A percentile compares a stretch with the other conserved stretches of the same genome.
Conservation (phyloP, 2,888 invertebrate genomes). For the Ophion ventricosus region DNA sequence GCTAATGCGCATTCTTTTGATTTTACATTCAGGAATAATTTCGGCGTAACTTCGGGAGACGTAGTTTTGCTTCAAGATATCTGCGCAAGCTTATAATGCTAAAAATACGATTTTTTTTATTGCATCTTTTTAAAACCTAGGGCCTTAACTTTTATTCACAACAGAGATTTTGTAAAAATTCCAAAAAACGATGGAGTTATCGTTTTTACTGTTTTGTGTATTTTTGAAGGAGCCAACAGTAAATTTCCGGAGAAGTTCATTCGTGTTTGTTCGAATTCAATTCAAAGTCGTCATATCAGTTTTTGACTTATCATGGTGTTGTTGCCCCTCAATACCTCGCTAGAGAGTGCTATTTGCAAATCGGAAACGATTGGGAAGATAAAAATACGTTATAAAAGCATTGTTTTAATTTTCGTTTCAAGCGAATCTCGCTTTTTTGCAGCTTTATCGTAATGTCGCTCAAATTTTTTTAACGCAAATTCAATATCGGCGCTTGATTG, state of each 20-base stretch:
- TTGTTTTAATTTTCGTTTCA: too few species aligned
- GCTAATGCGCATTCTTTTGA: too few species aligned
- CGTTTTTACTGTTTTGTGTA: not conserved
- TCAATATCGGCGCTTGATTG: too few species aligned
- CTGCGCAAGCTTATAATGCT: not conserved
- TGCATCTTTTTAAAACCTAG: not conserved
- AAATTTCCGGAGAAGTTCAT: not conserved
- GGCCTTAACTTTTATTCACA: not conserved
- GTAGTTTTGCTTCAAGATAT: not conserved
- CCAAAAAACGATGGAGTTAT: not conserved
- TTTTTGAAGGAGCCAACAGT: not conserved
- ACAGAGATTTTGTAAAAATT: not conserved
- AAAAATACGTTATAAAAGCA: conserved; percentile 7
- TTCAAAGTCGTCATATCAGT: not conserved
- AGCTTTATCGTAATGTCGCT: too few species aligned
- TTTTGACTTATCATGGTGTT: not conserved
- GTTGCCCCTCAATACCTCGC: not conserved
- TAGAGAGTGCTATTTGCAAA: too few species aligned
- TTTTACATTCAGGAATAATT: not conserved
- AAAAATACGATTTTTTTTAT: not conserved
- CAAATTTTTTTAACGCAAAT: too few species aligned
- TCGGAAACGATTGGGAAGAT: not conserved
- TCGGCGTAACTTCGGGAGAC: not conserved
- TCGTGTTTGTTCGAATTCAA: not conserved
- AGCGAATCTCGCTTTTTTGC: too few species aligned